phyloP scores from a whole-genome alignment of 2,113 vertebrate genomes.

The Apteryx owenii region DNA sequence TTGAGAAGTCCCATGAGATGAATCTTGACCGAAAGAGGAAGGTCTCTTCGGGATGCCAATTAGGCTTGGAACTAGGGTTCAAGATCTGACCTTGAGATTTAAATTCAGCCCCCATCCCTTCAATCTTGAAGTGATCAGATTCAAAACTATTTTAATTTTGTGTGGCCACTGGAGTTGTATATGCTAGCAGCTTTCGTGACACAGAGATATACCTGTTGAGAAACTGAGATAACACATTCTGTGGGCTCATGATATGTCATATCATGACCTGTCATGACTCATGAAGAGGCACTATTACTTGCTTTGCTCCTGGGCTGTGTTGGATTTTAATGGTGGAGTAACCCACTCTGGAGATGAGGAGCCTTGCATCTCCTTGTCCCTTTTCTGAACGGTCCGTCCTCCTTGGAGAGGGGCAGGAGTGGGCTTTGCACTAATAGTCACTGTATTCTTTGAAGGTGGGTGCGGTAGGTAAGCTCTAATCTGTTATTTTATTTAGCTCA shows the following conservation, averaged over 20 bases:
- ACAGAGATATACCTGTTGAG: background rate
- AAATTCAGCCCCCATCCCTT: background rate
- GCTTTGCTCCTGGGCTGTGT: background rate
- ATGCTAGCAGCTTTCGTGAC: background rate
- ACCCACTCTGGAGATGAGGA: background rate
- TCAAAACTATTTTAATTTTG: background rate
- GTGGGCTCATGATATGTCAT: rapidly evolving
- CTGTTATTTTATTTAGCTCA: conserved; percentile 15
- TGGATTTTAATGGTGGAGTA: background rate
- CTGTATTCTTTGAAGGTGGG: background rate
- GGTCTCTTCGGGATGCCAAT: background rate
- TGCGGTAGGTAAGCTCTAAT: background rate
- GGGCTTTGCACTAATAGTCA: background rate
- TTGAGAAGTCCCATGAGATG: background rate
- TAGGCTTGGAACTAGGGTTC: background rate
- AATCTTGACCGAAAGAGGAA: background rate
- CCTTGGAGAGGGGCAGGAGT: background rate
- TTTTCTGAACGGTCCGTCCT: background rate
- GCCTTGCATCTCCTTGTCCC: background rate
- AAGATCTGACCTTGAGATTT: background rate
- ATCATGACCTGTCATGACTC: background rate
- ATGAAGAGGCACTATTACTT: background rate
- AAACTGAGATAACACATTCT: background rate
- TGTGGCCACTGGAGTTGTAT: background rate
- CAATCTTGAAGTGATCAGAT: background rate